Conservation (phyloP, 2,888 invertebrate species). For the Saturnia pavonia region DNA sequence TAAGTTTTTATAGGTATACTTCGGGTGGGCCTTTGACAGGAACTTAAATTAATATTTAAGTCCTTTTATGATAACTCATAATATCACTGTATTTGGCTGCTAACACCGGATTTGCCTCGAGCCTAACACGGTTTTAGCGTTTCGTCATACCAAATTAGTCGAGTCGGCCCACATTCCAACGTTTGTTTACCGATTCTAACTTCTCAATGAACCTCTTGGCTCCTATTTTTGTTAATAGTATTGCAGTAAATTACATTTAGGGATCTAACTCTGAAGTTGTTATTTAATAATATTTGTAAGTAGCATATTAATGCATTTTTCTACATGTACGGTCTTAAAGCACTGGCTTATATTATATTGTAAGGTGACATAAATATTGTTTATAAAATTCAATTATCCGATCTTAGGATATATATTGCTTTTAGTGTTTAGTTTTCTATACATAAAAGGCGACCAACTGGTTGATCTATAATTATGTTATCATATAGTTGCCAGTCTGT, state of each 20-base stretch:
- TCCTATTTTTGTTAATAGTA: neutral
- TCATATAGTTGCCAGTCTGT: neutral
- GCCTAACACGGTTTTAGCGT: constrained; percentile 45
- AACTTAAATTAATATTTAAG: constrained; percentile 12
- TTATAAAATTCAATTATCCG: neutral
- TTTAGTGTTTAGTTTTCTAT: neutral
- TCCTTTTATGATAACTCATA: constrained; percentile 10
- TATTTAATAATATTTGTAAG: neutral
- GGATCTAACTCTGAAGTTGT: neutral
- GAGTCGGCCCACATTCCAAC: constrained; percentile 46
- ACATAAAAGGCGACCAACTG: neutral
- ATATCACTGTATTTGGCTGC: constrained; percentile 15
- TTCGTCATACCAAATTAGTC: constrained; percentile 47
- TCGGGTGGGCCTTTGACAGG: constrained; percentile 21
- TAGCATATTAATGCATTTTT: neutral
- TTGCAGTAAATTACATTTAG: neutral
- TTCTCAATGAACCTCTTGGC: constrained; percentile 6
- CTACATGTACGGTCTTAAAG: neutral
- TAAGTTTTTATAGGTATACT: neutral
- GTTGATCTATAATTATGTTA: neutral
- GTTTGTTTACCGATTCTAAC: constrained; percentile 33
- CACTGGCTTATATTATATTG: neutral
- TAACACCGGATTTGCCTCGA: constrained; percentile 25
- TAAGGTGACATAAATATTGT: neutral
- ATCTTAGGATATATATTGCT: neutral